Conservation (phyloP, 23 tunicate genomes). For the Ascidia mentula region DNA sequence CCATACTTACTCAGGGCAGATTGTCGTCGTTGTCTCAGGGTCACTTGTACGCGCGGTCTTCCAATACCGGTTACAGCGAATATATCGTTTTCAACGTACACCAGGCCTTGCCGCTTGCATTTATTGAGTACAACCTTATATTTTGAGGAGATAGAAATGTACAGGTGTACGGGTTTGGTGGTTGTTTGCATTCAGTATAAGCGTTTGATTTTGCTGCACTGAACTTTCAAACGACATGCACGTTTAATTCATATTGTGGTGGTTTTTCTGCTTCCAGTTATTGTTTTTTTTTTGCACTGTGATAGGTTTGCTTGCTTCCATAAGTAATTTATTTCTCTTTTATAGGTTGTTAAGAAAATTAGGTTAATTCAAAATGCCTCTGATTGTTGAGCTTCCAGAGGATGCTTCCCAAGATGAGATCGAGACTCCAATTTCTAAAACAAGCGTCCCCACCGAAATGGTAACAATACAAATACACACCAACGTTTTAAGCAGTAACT, state of each 20-base stretch:
- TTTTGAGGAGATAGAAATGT: background rate
- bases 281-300: too few species aligned
- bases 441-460: background rate
- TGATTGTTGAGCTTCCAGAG: slow-evolving; percentile 73
- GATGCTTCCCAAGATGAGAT: background rate
- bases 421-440: background rate
- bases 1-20: slow-evolving; percentile 60
- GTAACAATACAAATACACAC: too few species aligned
- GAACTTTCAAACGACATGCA: too few species aligned
- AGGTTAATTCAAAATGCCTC: slow-evolving; percentile 28
- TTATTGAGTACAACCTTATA: slow-evolving; percentile 13
- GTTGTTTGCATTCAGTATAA: too few species aligned
- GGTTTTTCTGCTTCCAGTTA: too few species aligned
- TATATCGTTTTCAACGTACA: slow-evolving; percentile 32
- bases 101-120: slow-evolving; percentile 45
- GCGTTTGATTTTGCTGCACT: too few species aligned
- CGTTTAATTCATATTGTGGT: too few species aligned
- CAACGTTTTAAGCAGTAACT: too few species aligned
- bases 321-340: too few species aligned
- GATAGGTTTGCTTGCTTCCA: too few species aligned
- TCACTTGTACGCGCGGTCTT: background rate
- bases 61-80: slow-evolving; percentile 36
- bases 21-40: slow-evolving; percentile 5
- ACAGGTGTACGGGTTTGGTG: too few species aligned
- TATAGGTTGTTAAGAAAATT: too few species aligned